These are phyloP conservation scores for Karalla daura DNA, from an alignment of 2,797 vertebrate genomes.

Conservation along the genomic window DNA sequence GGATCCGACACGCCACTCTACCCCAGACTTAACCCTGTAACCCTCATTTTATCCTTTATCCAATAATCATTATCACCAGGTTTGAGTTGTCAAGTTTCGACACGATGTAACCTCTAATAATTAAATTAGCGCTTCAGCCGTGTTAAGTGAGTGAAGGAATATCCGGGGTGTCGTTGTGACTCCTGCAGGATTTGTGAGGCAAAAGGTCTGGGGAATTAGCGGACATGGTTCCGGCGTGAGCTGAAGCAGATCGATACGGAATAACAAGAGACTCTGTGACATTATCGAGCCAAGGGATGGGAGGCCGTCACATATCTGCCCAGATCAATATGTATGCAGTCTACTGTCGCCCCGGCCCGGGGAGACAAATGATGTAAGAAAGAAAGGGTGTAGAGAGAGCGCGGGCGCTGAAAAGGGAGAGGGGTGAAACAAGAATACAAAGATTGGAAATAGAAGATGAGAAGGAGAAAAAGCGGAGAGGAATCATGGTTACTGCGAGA, in stretches of 20 bases:
- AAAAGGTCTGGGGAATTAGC: slow-evolving; percentile 65
- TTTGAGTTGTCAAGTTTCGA: slow-evolving; percentile 23
- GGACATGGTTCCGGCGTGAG: slow-evolving; percentile 62
- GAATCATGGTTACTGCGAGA: slow-evolving; percentile 33
- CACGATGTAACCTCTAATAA: slow-evolving; percentile 30
- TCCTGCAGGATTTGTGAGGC: slow-evolving; percentile 59
- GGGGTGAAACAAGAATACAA: slow-evolving; percentile 35
- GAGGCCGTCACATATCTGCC: slow-evolving; percentile 68
- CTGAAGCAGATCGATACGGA: slow-evolving; percentile 72
- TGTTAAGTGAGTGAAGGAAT: slow-evolving; percentile 47
- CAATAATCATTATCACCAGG: slow-evolving; percentile 6
- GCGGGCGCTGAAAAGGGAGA: slow-evolving; percentile 4
- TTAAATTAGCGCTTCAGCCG: slow-evolving; percentile 31
- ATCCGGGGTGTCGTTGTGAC: slow-evolving; percentile 41
- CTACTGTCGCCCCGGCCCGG: slow-evolving; percentile 59
- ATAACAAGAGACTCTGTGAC: slow-evolving; percentile 81
- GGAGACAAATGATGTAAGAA: slow-evolving; percentile 61
- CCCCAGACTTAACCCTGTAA: neutral
- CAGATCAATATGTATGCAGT: slow-evolving; percentile 75
- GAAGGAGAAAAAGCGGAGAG: slow-evolving; percentile 14
- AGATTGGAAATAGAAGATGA: slow-evolving; percentile 33
- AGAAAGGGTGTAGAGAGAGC: slow-evolving; percentile 40
- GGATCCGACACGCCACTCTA: neutral
- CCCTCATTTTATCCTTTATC: slow-evolving; percentile 14
- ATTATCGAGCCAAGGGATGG: slow-evolving; percentile 76